Conservation (phyloP, 2,113 vertebrate species). For the Calidris pugnax region DNA sequence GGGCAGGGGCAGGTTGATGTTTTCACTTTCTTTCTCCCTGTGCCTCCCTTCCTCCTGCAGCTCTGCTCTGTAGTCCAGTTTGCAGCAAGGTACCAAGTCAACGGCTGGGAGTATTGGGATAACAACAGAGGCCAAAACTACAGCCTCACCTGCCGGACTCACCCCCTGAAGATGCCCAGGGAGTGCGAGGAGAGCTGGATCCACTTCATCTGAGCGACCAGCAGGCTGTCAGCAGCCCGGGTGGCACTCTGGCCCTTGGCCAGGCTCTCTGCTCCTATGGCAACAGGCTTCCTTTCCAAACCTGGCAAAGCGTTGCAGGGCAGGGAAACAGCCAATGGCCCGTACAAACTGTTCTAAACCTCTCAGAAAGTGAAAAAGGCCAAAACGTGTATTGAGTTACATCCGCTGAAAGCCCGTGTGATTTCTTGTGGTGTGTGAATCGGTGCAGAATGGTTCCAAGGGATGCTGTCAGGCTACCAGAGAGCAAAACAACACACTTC, state of each 20-base stretch:
- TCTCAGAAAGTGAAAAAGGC: neutral
- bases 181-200: constrained; percentile 94
- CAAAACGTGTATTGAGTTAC: constrained; percentile 7
- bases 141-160: constrained; percentile 84
- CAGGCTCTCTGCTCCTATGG: neutral
- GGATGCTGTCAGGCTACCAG: neutral
- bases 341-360: neutral
- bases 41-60: constrained; percentile 87
- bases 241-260: neutral
- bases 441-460: neutral
- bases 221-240: neutral
- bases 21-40: constrained; percentile 87
- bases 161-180: constrained; percentile 84
- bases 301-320: neutral
- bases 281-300: neutral
- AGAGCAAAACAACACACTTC: neutral
- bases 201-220: constrained; percentile 85
- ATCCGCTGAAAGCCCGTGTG: neutral
- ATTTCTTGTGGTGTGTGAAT: neutral
- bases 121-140: constrained; percentile 89
- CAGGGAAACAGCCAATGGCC: neutral
- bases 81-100: constrained; percentile 84
- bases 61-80: constrained; percentile 86
- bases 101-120: constrained; percentile 85
- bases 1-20: constrained; percentile 71